These are phyloP conservation scores for Actinopyga echinites DNA, from an alignment of 53 echinoderm and acorn worm species.

Conservation along the genomic window DNA sequence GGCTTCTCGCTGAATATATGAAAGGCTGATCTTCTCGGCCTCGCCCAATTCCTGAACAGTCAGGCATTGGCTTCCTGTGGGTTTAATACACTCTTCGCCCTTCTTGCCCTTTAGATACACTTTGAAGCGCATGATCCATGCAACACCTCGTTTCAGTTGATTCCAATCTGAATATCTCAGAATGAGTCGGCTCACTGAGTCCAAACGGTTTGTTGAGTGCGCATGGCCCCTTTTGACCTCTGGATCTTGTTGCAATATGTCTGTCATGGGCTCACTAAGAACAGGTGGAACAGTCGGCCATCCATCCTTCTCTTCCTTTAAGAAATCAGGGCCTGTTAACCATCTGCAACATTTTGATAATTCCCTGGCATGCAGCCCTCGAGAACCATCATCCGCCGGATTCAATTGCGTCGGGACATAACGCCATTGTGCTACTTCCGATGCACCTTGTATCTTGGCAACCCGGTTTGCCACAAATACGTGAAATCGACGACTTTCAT, in stretches of 20 bases:
- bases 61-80: not conserved
- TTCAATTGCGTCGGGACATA: conserved; percentile 23
- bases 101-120: not conserved
- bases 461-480: conserved; percentile 58
- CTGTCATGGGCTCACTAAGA: not conserved
- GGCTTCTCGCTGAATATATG: not conserved
- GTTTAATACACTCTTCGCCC: no score
- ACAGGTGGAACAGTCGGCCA: conserved; percentile 42
- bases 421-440: conserved; percentile 32
- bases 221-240: conserved; percentile 46
- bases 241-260: conserved; percentile 19
- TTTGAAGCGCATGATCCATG: conserved; percentile 42
- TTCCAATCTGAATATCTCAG: conserved; percentile 53
- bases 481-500: conserved; percentile 49
- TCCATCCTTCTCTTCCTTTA: conserved; percentile 27
- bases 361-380: conserved; percentile 14
- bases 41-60: not conserved
- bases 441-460: not conserved
- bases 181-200: conserved; percentile 14
- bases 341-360: conserved; percentile 23
- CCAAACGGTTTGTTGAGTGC: not conserved
- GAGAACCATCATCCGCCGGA: conserved; percentile 54
- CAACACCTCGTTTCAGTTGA: conserved; percentile 39
- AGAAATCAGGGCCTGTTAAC: conserved; percentile 47
- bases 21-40: not conserved